Evolutionary conservation across 2,888 invertebrate species (phyloP), one percentile per base, ranked within the genome.

Genomic region (Hipparchia sbordonii): DNA sequence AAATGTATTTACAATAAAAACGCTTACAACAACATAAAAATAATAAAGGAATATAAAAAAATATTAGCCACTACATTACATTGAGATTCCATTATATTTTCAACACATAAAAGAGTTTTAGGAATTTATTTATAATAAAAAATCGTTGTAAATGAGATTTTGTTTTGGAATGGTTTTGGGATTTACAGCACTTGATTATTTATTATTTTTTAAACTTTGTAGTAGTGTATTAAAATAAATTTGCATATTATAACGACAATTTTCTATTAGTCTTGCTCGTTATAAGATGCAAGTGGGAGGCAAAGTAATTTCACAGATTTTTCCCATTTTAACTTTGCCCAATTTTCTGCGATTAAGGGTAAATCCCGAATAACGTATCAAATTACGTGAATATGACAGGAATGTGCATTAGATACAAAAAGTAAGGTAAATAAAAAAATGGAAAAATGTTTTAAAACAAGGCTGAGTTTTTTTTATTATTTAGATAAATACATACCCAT

Each of bases 51-150:
- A 33, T 46, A 56, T 13, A 61, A 33, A 59, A 67, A 54, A 54
- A 60, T 66, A 61, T 33, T 67, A 56, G 12, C 52, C 56, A 63
- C 71, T 68, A 73, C 45, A 52, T 62, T 48, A 60, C 57, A 71
- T 71, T 68, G 73, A 73, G 73, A 73, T 73, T 73, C 73, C 39
- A 52, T 45, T 52, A 48, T 67, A 6, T 48, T 71, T 59, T n/a
- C 23, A 52, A 65, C 33, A 33, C 2, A 65, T 13, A 48, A 46
- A 46, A 62, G 8, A 9, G 51, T 51, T 48, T 65, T 51, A 51
- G 10, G 23, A 63, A 63, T 63, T 51, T 63, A 10, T 63, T 39
- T 39, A 23, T 54, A 23, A 45, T 59, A 54, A 54, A 6, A 54
- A 54, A 57, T 70, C 63, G 70, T 70, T 70, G 70, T 65, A 51